These are phyloP conservation scores for Onychomys arenicola DNA, from an alignment of 2,797 vertebrate species.

Conservation along the genomic window DNA sequence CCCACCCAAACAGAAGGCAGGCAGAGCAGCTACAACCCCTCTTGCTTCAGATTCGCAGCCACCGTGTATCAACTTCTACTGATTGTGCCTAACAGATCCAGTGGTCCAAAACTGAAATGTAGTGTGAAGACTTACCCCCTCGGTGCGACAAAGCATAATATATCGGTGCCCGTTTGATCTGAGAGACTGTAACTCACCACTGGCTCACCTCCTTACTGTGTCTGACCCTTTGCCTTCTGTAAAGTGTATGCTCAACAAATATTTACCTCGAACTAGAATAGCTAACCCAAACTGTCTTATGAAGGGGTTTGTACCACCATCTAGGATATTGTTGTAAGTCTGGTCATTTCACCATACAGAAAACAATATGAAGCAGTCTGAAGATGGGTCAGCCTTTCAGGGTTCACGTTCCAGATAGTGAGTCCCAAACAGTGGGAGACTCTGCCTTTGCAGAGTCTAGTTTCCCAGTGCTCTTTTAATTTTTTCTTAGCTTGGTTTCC, in stretches of 20 bases:
- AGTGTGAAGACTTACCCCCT: not conserved
- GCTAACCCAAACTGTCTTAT: conserved; percentile 24
- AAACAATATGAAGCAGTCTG: not conserved
- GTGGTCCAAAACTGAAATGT: not conserved
- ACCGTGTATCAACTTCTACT: not conserved
- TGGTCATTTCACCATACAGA: conserved; percentile 5
- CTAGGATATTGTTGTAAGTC: not conserved
- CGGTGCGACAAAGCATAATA: not conserved
- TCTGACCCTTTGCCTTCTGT: not conserved
- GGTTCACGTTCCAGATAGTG: not conserved
- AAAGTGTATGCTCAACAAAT: not conserved
- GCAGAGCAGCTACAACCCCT: not conserved
- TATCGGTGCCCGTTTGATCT: not conserved
- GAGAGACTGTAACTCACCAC: not conserved
- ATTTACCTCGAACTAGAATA: not conserved
- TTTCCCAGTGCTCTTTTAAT: not conserved
- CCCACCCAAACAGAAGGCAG: not conserved
- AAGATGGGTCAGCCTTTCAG: not conserved
- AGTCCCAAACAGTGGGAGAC: not conserved
- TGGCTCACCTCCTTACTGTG: not conserved
- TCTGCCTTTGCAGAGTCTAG: not conserved
- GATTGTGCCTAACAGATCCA: not conserved
- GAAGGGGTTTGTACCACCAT: not conserved
- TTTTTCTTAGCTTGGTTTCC: not conserved
- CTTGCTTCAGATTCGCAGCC: not conserved